Evolutionary conservation across 2,888 invertebrate species (phyloP), one percentile per base, ranked within the genome.

Genomic region (Acronicta aceris): DNA sequence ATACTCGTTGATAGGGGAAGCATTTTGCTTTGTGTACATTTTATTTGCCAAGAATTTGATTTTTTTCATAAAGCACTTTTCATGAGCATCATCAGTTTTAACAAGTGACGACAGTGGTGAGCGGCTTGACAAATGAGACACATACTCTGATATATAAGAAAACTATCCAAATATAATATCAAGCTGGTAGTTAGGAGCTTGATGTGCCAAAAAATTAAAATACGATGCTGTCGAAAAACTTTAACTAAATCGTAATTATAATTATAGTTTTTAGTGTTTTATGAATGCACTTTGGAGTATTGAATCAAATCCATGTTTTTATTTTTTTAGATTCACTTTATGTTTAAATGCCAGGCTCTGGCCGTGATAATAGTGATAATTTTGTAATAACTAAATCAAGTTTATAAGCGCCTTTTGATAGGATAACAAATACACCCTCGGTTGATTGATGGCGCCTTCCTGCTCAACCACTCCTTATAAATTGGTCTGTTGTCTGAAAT

Each of bases 21-120:
- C 46, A 55, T n/a, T 60, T 47, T 33, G 48, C 47, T 52, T 45
- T 67, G 54, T 59, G 60, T 62, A 60, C 62, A 56, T 21, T 58
- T 67, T 63, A 79, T 77, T 81, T 87, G 89, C 86, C 89, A 89
- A 89, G 83, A 88, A 80, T 83, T 78, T 52, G 10, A 41, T 42
- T 50, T 56, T 71, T 78, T 76, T 69, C 25, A 46, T 33, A 54
- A 63, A 62, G 56, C 55, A 57, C 65, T 78, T 81, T 80, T 73
- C 63, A 76, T 73, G 71, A 81, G 63, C 76, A 74, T 85, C 82
- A 79, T 75, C 84, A 79, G 65, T 65, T 82, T 73, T 75, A 76
- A 74, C 68, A 77, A 75, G 79, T 74, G 86, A 68, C 76, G 85
- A 88, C 85, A 86, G 68, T 71, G 72, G 71, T 63, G 55, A 65